These are phyloP conservation scores for Bombyx mori DNA, from an alignment of 1,140 invertebrate genomes.

Conservation along the genomic window ASM3026992v2 NC_085110.1:10141501-10142000, in stretches of 20 bases:
- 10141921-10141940: conserved; percentile 5
- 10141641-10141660: no score
- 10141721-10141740: conserved; percentile 18
- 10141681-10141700: conserved; percentile 26
- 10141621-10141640: background rate
- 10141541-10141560: no score
- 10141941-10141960: no score
- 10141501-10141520: no score
- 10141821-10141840: conserved; percentile 39
- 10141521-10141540: no score
- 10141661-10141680: no score
- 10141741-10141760: conserved; percentile 48
- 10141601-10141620: background rate
- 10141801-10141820: conserved; percentile 60
- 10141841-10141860: conserved; percentile 54
- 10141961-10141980: no score
- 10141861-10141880: conserved; percentile 32
- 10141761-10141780: conserved; percentile 65
- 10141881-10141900: conserved; percentile 60
- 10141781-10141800: conserved; percentile 61
- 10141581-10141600: background rate
- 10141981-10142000: background rate
- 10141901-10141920: conserved; percentile 31
- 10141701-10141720: conserved; percentile 45
- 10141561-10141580: background rate